A percentile compares a stretch with the other conserved stretches of the same genome.
Conservation (phyloP, 2,888 invertebrate genomes). For the Ophion ventricosus region DNA sequence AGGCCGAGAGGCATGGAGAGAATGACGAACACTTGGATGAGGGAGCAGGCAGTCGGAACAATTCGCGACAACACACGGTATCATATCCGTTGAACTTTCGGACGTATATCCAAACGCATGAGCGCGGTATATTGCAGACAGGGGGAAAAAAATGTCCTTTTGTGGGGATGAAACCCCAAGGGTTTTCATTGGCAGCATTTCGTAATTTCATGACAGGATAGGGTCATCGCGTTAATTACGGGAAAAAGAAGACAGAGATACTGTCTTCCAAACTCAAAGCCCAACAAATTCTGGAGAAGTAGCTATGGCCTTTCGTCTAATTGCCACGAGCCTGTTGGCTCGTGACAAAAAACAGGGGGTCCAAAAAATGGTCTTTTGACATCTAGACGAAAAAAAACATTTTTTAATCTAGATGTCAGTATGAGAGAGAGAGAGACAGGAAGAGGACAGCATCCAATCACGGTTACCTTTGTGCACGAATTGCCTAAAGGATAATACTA, state of each 20-base stretch:
- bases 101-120: not conserved
- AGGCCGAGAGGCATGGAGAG: conserved; percentile 20
- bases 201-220: not conserved
- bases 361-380: too few relatives aligned
- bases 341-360: too few relatives aligned
- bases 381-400: too few relatives aligned
- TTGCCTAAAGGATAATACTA: conserved; percentile 53
- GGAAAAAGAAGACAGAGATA: not conserved
- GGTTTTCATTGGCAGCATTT: not conserved
- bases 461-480: conserved; percentile 64
- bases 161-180: not conserved
- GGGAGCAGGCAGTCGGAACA: conserved; percentile 19
- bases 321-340: not conserved
- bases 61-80: conserved; percentile 26
- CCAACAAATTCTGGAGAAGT: not conserved
- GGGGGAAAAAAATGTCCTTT: not conserved
- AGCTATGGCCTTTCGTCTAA: not conserved
- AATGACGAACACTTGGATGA: conserved; percentile 52
- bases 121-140: not conserved
- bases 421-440: conserved; percentile 52
- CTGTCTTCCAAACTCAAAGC: too few relatives aligned
- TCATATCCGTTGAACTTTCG: conserved; percentile 42
- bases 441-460: conserved; percentile 65
- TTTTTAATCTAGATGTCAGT: too few relatives aligned
- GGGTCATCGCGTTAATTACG: not conserved